Base-by-base conservation (phyloP, 1,140 invertebrate species). In the Drosophila sturtevanti region DNA sequence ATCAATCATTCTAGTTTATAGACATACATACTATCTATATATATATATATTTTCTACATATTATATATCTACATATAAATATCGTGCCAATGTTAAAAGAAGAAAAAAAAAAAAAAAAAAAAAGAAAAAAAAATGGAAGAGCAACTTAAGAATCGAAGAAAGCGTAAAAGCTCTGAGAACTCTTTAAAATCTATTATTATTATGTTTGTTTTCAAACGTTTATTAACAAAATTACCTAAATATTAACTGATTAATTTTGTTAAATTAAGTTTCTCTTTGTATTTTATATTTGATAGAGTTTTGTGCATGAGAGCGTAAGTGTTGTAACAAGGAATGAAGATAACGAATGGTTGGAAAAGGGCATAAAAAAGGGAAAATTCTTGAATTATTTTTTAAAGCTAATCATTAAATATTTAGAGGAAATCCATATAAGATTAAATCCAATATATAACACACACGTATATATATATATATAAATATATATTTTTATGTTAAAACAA, bases 81-180 rank as follows among this genome's bases (percentile, higher is more conserved):
- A 86, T 87, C 71, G 82, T 86, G 82, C 82, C 82, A 86, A 86
- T 86, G 82, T 87, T 87, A 65, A 56, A 76, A 65, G 51, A 72
- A 79, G 78, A 68, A 51, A 54, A 44, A 79, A 81, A 68, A 51
- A 54, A 44, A 66, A 27, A 52, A 67, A 75, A 77, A 71, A 31
- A 52, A 61, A 51, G 54, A 55, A 66, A 56, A 38, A 18, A 68
- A 51, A 52, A 41, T 69, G 41, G 9, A 72, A 75, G 56, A 64
- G 24, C 35, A 38, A 58, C 63, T 44, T 24, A 65, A 44, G 51
- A 60, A 68, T 24, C 11, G 16, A 63, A 52, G 4, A 24, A 62
- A 38, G 54, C n/a, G n/a, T n/a, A n/a, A 37, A 68, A 62, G 22
- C 18, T 7, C 18, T 7, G 12, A 24, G 27, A 48, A 62, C 18